A percentile compares a stretch with the other conserved stretches of the same genome.
Evolutionary conservation across 2,888 invertebrate genomes (phyloP).

Genomic region (Colletes collaris): DNA sequence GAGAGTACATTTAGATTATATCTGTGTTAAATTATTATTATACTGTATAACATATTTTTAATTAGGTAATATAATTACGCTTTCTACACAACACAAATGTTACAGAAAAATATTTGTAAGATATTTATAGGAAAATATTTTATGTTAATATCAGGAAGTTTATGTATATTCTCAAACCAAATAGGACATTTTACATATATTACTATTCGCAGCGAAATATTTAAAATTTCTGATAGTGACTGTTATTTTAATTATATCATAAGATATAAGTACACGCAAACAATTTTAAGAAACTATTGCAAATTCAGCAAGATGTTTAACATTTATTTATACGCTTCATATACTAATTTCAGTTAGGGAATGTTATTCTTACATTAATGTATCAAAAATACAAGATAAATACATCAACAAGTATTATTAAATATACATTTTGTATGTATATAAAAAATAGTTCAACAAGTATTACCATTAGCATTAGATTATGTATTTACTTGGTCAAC

Average conservation of each 20-base stretch:
- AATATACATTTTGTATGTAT: no score
- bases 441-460: no score
- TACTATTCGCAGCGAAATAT: neutral
- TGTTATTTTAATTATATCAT: neutral
- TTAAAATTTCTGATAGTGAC: neutral
- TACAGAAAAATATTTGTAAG: neutral
- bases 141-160: no score
- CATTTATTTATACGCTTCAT: conserved; percentile 2
- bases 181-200: no score
- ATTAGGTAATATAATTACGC: conserved; percentile 3
- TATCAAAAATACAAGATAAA: neutral
- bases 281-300: conserved; percentile 1
- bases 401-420: no score
- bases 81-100: conserved; percentile 1
- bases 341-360: neutral
- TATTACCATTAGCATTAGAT: no score
- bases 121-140: neutral
- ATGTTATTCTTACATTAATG: neutral
- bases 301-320: neutral
- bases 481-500: no score
- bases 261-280: neutral
- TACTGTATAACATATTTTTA: neutral
- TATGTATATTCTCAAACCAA: no score
- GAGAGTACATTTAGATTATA: conserved; percentile 14
- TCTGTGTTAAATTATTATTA: neutral